These are phyloP conservation scores for Diabrotica virgifera DNA, from an alignment of 1,140 invertebrate genomes.

Conservation along the genomic window DNA sequence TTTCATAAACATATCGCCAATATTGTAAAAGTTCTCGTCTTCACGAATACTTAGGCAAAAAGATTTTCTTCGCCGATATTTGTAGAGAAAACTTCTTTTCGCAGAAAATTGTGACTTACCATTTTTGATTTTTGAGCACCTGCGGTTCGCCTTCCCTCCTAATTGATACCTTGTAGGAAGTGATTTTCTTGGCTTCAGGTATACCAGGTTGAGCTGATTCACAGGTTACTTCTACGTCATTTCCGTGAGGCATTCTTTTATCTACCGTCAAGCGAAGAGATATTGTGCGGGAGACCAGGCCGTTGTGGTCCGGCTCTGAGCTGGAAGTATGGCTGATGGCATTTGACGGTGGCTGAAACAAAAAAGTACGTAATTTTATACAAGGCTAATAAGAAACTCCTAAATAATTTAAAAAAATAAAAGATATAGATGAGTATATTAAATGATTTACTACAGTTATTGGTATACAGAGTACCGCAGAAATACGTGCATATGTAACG, in stretches of 20 bases:
- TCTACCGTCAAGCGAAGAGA: conserved; percentile 29
- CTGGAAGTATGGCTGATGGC: conserved; percentile 27
- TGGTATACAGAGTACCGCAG: no score
- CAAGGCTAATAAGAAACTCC: neutral
- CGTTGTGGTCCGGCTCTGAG: conserved; percentile 27
- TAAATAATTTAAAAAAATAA: no score
- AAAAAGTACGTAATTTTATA: neutral
- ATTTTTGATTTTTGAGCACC: conserved; percentile 26
- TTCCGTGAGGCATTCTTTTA: conserved; percentile 24
- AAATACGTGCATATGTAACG: no score
- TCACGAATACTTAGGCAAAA: no score
- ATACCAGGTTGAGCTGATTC: conserved; percentile 32
- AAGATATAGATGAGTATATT: no score
- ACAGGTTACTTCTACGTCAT: conserved; percentile 30
- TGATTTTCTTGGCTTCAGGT: conserved; percentile 25
- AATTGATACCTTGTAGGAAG: conserved; percentile 18
- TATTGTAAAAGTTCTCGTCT: no score
- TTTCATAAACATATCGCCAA: no score
- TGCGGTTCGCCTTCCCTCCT: conserved; percentile 18
- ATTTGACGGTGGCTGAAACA: conserved; percentile 26
- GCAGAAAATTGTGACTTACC: conserved; percentile 1
- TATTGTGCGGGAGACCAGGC: conserved; percentile 29
- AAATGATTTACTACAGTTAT: no score
- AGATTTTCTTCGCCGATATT: no score
- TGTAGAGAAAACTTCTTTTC: no score